Conservation (phyloP, 2,113 vertebrate species). For the Poeciliopsis turrubarensis region DNA sequence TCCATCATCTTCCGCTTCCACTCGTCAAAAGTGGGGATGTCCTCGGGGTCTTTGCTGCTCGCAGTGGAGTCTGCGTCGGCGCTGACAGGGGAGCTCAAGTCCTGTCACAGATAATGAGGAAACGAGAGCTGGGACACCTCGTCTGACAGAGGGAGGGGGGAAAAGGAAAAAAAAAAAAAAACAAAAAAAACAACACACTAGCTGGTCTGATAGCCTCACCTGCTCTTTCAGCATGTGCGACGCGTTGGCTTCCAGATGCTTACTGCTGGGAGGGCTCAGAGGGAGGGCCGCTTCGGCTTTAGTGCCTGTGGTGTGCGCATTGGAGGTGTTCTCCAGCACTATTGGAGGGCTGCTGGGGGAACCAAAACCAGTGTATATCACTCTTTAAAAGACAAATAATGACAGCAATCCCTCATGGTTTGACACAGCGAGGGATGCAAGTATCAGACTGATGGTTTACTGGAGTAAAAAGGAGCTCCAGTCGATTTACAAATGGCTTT, state of each 20-base stretch:
- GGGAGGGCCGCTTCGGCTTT: slow-evolving; percentile 47
- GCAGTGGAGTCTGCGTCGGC: slow-evolving; percentile 83
- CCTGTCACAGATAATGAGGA: slow-evolving; percentile 59
- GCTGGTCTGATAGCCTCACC: slow-evolving; percentile 39
- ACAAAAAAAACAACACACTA: background rate
- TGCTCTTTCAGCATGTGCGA: slow-evolving; percentile 59
- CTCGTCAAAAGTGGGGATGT: slow-evolving; percentile 98
- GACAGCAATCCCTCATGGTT: background rate
- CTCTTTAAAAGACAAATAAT: background rate
- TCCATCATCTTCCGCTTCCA: slow-evolving; percentile 99
- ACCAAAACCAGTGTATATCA: background rate
- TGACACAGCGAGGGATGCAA: too few species aligned
- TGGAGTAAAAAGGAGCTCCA: too few species aligned
- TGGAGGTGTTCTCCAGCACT: slow-evolving; percentile 75
- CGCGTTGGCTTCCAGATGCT: slow-evolving; percentile 51
- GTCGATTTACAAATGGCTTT: too few species aligned
- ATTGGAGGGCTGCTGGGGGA: slow-evolving; percentile 59
- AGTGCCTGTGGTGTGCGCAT: slow-evolving; percentile 67
- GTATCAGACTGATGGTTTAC: too few species aligned
- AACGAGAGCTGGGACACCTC: slow-evolving; percentile 48
- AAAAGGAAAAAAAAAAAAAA: background rate
- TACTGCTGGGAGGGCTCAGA: slow-evolving; percentile 34
- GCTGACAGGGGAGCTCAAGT: slow-evolving; percentile 70
- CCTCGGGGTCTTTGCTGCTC: slow-evolving; percentile 85
- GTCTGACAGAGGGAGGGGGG: background rate